These are phyloP conservation scores for Achlya flavicornis DNA, from an alignment of 2,888 invertebrate genomes.

Conservation along the genomic window DNA sequence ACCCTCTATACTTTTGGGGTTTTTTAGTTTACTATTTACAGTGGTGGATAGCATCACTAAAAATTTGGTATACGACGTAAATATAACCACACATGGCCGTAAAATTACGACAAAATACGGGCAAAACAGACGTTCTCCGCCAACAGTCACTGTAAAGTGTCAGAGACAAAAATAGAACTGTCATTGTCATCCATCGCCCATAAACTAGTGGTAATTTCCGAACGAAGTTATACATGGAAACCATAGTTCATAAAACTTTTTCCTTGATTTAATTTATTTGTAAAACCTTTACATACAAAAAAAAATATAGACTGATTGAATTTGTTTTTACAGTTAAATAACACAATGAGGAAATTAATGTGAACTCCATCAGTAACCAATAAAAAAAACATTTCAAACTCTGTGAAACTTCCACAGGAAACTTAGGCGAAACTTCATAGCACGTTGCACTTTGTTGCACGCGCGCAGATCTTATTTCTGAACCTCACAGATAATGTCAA, in stretches of 20 bases:
- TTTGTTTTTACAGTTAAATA: neutral
- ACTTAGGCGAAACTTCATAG: too few species aligned
- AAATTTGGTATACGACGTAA: slow-evolving; percentile 58
- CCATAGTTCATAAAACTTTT: neutral
- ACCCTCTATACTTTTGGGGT: slow-evolving; percentile 82
- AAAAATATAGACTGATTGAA: neutral
- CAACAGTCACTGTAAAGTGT: slow-evolving; percentile 54
- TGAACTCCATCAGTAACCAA: neutral
- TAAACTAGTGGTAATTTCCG: slow-evolving; percentile 21
- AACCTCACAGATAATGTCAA: neutral
- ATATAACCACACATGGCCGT: slow-evolving; percentile 76
- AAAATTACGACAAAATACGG: slow-evolving; percentile 71
- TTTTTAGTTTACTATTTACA: slow-evolving; percentile 85
- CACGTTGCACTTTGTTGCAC: too few species aligned
- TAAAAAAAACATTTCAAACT: too few species aligned
- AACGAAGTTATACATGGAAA: slow-evolving; percentile 22
- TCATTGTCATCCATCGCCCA: slow-evolving; percentile 27
- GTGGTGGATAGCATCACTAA: slow-evolving; percentile 87
- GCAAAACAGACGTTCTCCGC: slow-evolving; percentile 67
- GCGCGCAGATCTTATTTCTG: neutral
- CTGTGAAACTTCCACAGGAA: too few species aligned
- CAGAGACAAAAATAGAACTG: slow-evolving; percentile 45
- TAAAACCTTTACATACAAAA: too few species aligned
- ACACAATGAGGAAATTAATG: neutral
- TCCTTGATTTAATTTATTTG: too few species aligned